phyloP scores from a whole-genome alignment of 2,888 invertebrate species.

The Panzeria rudis region DNA sequence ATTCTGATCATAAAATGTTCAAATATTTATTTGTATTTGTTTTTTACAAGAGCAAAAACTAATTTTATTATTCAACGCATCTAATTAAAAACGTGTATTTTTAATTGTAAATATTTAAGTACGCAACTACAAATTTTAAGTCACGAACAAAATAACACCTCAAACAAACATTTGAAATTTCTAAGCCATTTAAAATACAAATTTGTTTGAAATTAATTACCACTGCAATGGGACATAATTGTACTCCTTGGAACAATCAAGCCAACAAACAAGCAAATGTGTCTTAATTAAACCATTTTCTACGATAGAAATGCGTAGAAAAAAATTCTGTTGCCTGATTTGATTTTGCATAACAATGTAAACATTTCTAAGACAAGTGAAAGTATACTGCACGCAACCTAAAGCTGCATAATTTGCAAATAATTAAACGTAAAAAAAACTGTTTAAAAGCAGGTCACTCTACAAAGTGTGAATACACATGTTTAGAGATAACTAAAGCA shows the following conservation, averaged over 20 bases:
- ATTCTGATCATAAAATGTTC: background rate
- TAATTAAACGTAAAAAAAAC: conserved; percentile 21
- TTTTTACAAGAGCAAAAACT: background rate
- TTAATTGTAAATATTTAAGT: conserved; percentile 16
- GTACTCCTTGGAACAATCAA: conserved; percentile 10
- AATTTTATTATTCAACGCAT: conserved; percentile 37
- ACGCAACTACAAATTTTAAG: conserved; percentile 3
- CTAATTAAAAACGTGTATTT: conserved; percentile 28
- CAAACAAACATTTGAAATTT: conserved; percentile 29
- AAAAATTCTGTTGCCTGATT: conserved; percentile 3
- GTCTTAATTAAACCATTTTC: conserved; percentile 62
- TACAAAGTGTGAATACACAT: conserved; percentile 56
- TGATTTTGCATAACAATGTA: conserved; percentile 50
- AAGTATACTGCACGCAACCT: conserved; percentile 60
- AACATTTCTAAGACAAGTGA: conserved; percentile 8
- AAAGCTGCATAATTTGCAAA: conserved; percentile 49
- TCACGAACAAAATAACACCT: conserved; percentile 59
- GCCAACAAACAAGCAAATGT: conserved; percentile 33
- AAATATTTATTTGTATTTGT: too few relatives aligned
- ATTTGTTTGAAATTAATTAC: conserved; percentile 68
- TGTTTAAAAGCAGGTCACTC: conserved; percentile 47
- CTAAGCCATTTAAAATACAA: conserved; percentile 51
- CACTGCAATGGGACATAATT: conserved; percentile 62
- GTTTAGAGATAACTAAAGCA: conserved; percentile 37
- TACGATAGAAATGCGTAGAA: conserved; percentile 55